These are phyloP conservation scores for Heteromurus nitidus DNA, from an alignment of 2,888 invertebrate species.

Conservation along the genomic window DNA sequence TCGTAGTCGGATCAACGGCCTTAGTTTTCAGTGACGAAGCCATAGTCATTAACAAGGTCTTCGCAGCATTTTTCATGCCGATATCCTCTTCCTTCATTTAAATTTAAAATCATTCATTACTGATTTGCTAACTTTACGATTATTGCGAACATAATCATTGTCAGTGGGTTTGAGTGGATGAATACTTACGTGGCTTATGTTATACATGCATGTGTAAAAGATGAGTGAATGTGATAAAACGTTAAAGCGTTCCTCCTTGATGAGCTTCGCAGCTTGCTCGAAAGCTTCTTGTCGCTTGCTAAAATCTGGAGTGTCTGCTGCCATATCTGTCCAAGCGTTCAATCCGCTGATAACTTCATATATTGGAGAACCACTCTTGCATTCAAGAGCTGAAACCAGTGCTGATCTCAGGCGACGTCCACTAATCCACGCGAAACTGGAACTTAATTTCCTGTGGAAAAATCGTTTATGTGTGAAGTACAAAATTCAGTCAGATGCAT, in stretches of 20 bases:
- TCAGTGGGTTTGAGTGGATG: too few relatives aligned
- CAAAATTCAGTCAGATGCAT: background rate
- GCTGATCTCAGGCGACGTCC: constrained; percentile 62
- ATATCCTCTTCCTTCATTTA: constrained; percentile 66
- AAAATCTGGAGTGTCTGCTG: constrained; percentile 64
- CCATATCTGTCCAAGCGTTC: constrained; percentile 58
- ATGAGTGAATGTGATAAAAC: constrained; percentile 30
- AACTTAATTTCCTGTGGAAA: constrained; percentile 61
- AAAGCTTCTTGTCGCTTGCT: constrained; percentile 59
- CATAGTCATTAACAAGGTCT: constrained; percentile 46
- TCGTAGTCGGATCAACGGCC: background rate
- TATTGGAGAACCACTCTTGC: background rate
- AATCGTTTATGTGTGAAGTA: constrained; percentile 3
- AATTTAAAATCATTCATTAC: too few relatives aligned
- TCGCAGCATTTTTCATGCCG: constrained; percentile 62
- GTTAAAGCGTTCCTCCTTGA: constrained; percentile 36
- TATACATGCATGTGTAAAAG: constrained; percentile 59
- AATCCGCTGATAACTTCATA: constrained; percentile 56
- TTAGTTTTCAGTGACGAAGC: constrained; percentile 17
- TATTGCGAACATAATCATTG: too few relatives aligned
- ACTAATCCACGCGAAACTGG: constrained; percentile 60
- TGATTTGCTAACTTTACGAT: too few relatives aligned
- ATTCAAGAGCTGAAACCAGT: constrained; percentile 24
- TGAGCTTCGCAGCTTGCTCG: constrained; percentile 43
- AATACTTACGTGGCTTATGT: constrained; percentile 50